Conservation (phyloP, 2,888 invertebrate species). For the Acrocyrtus sp. region DNA sequence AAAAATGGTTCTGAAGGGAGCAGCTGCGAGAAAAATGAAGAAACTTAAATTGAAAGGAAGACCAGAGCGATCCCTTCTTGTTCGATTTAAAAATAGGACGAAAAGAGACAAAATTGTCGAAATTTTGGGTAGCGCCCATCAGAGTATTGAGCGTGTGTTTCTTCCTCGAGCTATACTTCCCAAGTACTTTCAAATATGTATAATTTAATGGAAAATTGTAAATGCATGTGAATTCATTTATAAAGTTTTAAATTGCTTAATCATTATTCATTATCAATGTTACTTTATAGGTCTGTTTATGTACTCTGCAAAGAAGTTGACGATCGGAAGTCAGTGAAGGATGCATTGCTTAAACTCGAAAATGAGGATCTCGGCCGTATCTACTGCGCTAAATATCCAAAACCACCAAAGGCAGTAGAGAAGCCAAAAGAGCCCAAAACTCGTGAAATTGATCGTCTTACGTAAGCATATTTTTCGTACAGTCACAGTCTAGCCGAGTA, state of each 20-base stretch:
- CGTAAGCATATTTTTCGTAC: constrained; percentile 4
- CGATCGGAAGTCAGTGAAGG: background rate
- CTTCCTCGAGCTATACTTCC: constrained; percentile 34
- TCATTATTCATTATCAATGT: background rate
- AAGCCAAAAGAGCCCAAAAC: background rate
- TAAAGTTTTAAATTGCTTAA: background rate
- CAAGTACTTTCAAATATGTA: constrained; percentile 11
- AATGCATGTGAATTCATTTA: background rate
- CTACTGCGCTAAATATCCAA: constrained; percentile 1
- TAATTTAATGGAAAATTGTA: background rate
- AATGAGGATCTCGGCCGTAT: constrained; percentile 28
- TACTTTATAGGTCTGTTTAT: constrained; percentile 28
- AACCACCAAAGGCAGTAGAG: background rate
- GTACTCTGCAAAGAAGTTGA: constrained; percentile 21
- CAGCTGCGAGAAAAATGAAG: background rate
- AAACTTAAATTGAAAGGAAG: constrained; percentile 15
- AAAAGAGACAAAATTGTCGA: constrained; percentile 15
- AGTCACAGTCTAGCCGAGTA: too few species aligned
- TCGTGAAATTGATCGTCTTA: background rate
- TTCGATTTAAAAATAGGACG: constrained; percentile 14
- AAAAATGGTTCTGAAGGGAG: constrained; percentile 19
- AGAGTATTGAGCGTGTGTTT: constrained; percentile 30
- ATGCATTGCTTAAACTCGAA: constrained; percentile 8
- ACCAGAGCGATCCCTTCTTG: constrained; percentile 18
- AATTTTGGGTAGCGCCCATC: constrained; percentile 9